Conservation (phyloP, 2,113 vertebrate genomes). For the Esox niger region DNA sequence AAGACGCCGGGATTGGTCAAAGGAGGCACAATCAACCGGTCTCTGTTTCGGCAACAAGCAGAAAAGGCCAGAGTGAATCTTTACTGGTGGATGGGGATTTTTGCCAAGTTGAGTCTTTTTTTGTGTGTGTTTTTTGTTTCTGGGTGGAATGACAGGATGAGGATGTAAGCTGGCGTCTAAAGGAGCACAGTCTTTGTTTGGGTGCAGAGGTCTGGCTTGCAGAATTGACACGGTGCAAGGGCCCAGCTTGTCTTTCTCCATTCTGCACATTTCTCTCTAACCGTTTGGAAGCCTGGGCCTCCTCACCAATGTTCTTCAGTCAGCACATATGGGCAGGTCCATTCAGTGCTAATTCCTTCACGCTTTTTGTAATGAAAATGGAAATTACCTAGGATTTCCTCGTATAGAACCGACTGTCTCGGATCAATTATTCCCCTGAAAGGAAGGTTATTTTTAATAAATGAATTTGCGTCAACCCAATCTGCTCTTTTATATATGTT, state of each 20-base stretch:
- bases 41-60: conserved; percentile 49
- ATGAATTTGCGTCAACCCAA: neutral
- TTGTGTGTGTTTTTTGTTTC: conserved; percentile 14
- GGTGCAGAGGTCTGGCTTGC: conserved; percentile 46
- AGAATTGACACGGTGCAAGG: conserved; percentile 59
- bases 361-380: conserved; percentile 55
- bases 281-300: neutral
- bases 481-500: neutral
- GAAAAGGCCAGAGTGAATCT: conserved; percentile 40
- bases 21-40: conserved; percentile 62
- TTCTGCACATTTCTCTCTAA: conserved; percentile 28
- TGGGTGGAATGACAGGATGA: conserved; percentile 9
- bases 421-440: neutral
- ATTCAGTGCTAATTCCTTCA: conserved; percentile 46
- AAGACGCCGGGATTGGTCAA: conserved; percentile 46
- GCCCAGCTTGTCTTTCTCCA: conserved; percentile 42
- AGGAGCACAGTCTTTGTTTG: conserved; percentile 56
- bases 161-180: conserved; percentile 43
- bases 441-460: neutral
- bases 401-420: neutral
- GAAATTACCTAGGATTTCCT: conserved; percentile 52
- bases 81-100: conserved; percentile 47
- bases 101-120: conserved; percentile 2
- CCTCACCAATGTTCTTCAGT: conserved; percentile 26
- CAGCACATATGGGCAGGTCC: conserved; percentile 41